Percentiles rank a stretch among this genome's conserved stretches.
These are phyloP conservation scores for Platyura marginata DNA, from an alignment of 1,140 invertebrate species.

Conservation along the genomic window DNA sequence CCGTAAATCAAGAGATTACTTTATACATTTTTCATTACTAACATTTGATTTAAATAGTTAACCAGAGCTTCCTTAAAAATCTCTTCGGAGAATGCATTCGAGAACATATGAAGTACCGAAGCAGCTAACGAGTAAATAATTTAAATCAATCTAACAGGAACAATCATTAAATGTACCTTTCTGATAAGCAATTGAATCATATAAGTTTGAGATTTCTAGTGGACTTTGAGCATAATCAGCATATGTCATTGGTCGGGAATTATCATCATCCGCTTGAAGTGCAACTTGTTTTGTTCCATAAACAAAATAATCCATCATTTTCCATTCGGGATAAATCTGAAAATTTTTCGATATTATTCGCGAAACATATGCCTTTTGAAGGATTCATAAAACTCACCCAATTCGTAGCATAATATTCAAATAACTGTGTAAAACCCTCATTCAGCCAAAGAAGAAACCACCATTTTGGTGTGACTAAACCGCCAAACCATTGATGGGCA, in stretches of 20 bases:
- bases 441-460: conserved; percentile 39
- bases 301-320: conserved; percentile 64
- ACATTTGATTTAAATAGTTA: background rate
- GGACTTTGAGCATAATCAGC: conserved; percentile 50
- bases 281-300: conserved; percentile 41
- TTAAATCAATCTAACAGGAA: no score
- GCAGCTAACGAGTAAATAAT: conserved; percentile 44
- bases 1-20: background rate
- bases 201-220: conserved; percentile 50
- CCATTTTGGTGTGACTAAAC: conserved; percentile 40
- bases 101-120: background rate
- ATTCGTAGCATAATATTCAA: conserved; percentile 10
- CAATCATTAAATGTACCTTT: no score
- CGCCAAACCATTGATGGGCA: conserved; percentile 23
- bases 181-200: conserved; percentile 64
- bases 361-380: no score
- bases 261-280: conserved; percentile 42
- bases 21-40: background rate
- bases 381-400: no score
- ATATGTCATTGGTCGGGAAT: conserved; percentile 53
- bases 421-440: conserved; percentile 33
- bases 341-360: no score
- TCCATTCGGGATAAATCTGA: conserved; percentile 42
- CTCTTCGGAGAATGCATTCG: background rate
- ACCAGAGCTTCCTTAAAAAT: background rate